Evolutionary conservation across 2,113 vertebrate species (phyloP).

Genomic region (Neogale vison): DNA sequence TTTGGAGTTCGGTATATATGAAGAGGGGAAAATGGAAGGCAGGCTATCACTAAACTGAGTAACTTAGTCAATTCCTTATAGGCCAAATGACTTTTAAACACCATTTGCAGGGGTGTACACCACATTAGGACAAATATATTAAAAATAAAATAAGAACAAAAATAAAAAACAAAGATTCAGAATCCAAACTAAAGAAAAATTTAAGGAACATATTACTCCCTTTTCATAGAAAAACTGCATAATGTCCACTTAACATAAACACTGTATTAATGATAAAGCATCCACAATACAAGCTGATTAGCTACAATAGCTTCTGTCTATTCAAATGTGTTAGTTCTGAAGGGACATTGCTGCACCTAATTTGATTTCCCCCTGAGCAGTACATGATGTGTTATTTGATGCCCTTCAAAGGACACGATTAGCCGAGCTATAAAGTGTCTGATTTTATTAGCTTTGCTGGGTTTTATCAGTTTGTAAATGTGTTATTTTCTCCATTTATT

Average conservation of each 20-base stretch:
- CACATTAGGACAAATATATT: not conserved
- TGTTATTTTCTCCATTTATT: conserved; percentile 90
- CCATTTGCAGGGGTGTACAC: not conserved
- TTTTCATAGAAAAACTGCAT: conserved; percentile 56
- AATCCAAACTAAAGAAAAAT: conserved; percentile 41
- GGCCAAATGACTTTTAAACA: not conserved
- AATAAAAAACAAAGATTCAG: not conserved
- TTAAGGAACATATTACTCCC: not conserved
- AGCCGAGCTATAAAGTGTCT: conserved; percentile 88
- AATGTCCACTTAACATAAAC: conserved; percentile 23
- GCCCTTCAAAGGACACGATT: conserved; percentile 90
- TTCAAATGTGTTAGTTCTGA: conserved; percentile 79
- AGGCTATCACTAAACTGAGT: not conserved
- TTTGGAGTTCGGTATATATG: not conserved
- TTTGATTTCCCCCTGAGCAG: conserved; percentile 86
- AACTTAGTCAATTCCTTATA: not conserved
- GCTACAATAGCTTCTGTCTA: conserved; percentile 70
- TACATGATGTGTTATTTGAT: conserved; percentile 89
- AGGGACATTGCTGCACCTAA: conserved; percentile 77
- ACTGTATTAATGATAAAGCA: conserved; percentile 68
- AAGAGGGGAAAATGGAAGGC: not conserved
- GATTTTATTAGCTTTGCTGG: conserved; percentile 89
- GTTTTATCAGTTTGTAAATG: conserved; percentile 90
- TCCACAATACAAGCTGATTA: conserved; percentile 72
- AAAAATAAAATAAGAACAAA: conserved; percentile 14